These are phyloP conservation scores for Redunca redunca DNA, from an alignment of 2,113 vertebrate genomes.

Conservation along the genomic window DNA sequence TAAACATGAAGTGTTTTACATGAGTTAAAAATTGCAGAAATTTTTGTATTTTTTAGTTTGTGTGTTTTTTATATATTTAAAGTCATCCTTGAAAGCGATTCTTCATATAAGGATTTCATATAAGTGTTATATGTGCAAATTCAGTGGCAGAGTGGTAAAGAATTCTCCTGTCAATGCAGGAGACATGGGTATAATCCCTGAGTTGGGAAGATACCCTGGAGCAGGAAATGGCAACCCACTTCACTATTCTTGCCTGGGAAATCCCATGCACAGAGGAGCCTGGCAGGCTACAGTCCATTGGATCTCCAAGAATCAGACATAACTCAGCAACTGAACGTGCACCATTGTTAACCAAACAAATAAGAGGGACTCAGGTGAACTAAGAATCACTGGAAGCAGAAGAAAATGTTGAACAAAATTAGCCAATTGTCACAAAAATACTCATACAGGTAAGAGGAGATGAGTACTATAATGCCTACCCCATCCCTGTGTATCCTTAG, in stretches of 20 bases:
- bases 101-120: neutral
- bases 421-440: neutral
- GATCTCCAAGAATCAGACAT: neutral
- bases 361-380: neutral
- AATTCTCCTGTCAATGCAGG: neutral
- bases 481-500: neutral
- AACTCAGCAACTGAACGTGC: neutral
- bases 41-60: neutral
- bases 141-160: accelerated
- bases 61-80: neutral
- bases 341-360: neutral
- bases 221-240: neutral
- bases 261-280: neutral
- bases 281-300: neutral
- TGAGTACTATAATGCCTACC: neutral
- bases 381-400: neutral
- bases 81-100: neutral
- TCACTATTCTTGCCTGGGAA: neutral
- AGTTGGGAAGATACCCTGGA: neutral
- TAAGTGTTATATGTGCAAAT: neutral
- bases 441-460: neutral
- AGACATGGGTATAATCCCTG: neutral
- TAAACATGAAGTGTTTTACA: neutral
- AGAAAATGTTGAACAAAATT: neutral
- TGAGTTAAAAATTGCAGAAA: neutral